These are phyloP conservation scores for Dendrolimus kikuchii DNA, from an alignment of 1,140 invertebrate species.

Conservation along the genomic window DNA sequence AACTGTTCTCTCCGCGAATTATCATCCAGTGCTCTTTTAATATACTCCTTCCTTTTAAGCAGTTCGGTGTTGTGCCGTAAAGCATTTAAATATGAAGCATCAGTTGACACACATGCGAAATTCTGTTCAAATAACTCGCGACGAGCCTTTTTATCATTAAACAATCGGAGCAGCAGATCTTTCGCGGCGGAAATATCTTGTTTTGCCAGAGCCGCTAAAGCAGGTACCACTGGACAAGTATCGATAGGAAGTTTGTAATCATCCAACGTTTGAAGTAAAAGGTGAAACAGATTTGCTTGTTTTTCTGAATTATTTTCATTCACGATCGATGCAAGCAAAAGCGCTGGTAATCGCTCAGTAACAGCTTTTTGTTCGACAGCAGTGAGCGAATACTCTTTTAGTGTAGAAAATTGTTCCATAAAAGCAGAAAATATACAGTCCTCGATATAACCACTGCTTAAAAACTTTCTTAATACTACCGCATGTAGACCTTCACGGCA, in stretches of 20 bases:
- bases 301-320: background rate
- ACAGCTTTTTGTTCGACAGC: conserved; percentile 15
- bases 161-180: conserved; percentile 17
- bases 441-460: conserved; percentile 13
- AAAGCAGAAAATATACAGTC: conserved; percentile 18
- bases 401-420: conserved; percentile 26
- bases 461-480: conserved; percentile 29
- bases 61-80: conserved; percentile 5
- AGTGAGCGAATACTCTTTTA: conserved; percentile 36
- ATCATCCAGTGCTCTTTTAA: background rate
- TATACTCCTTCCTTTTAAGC: background rate
- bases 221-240: conserved; percentile 7
- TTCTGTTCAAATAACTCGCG: conserved; percentile 26
- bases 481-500: conserved; percentile 45
- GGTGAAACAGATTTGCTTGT: background rate
- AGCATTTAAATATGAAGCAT: conserved; percentile 36
- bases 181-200: conserved; percentile 8
- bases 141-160: conserved; percentile 21
- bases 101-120: conserved; percentile 22
- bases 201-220: conserved; percentile 14
- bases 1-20: conserved; percentile 1
- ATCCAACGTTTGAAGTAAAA: background rate
- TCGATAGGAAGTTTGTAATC: conserved; percentile 2
- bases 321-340: conserved; percentile 14
- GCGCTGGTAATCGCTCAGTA: conserved; percentile 9